These are phyloP conservation scores for Lytechinus variegatus DNA, from an alignment of 35 echinoderm and acorn worm species.

Conservation along the genomic window DNA sequence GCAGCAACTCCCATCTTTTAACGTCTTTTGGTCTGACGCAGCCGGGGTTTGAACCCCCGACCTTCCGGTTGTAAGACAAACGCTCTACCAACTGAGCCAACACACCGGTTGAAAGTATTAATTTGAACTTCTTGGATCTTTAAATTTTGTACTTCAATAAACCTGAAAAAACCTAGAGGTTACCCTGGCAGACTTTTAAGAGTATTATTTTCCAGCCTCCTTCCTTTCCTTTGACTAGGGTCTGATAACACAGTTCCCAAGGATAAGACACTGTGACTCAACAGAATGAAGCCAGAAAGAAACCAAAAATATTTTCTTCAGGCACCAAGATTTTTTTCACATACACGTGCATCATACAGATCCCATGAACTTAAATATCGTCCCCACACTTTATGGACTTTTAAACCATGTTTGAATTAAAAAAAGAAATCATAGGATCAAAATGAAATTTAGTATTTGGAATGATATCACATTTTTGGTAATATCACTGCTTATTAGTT, in stretches of 20 bases:
- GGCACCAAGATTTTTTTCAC: not conserved
- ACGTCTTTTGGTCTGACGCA: too few species aligned
- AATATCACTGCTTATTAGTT: too few species aligned
- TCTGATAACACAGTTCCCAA: constrained; percentile 11
- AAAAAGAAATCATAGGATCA: too few species aligned
- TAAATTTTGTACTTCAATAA: not conserved
- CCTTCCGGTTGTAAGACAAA: too few species aligned
- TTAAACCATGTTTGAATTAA: not conserved
- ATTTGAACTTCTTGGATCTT: too few species aligned
- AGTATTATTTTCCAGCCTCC: constrained; percentile 25
- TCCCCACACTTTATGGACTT: not conserved
- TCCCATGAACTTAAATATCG: not conserved
- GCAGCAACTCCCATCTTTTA: too few species aligned
- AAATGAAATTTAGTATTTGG: too few species aligned
- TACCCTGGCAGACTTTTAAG: not conserved
- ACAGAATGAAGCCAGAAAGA: not conserved
- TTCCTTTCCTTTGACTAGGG: constrained; percentile 41
- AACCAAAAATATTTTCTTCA: not conserved
- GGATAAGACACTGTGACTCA: constrained; percentile 23
- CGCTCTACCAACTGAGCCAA: too few species aligned
- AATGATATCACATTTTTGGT: too few species aligned
- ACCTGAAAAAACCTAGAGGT: not conserved
- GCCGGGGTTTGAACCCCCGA: too few species aligned
- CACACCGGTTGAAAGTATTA: too few species aligned
- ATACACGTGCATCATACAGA: too few species aligned